Evolutionary conservation across 2,888 invertebrate species (phyloP), one percentile per base, ranked within the genome.

Genomic region (Anthophora plumipes): DNA sequence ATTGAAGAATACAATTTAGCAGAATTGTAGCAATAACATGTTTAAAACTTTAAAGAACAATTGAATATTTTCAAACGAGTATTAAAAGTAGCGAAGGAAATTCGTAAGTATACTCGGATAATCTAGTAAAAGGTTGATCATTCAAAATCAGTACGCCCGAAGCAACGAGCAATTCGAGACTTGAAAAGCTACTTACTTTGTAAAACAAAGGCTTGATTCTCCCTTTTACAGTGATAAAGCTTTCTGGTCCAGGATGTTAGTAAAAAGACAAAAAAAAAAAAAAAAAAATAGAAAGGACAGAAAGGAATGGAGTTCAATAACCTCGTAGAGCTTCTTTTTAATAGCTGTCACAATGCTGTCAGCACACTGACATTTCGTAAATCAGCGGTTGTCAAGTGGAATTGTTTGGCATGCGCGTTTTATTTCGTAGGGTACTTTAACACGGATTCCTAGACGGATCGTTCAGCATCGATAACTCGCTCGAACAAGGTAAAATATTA

Each of bases 391-490:
- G 73, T 66, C 73, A 80, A 69, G 78, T 52, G 59, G 25, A 54
- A 80, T 73, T 78, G 80, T 80, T 78, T 80, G 73, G 39, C 80
- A 80, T 80, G 80, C 80, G 80, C 80, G 64, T 41, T 69, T 59
- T 31, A 52, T 60, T 77, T 60, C 46, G 8, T 54, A 1, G 25
- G 4, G 25, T 31, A 14, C 31, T 25, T 5, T 22, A 54, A 14
- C 12, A 22, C 17, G 12, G 25, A 6, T 11, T 54, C 25, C 12
- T 25, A 12, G 14, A 0, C 20, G 52, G 20, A 46, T 46, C 46
- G 14, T 46, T 46, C 46, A 14, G 46, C 17, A 17, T 46, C 12
- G 37, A 20, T 4, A 4, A 31, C 4, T 31, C 31, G 31, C 4
- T 31, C 4, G 1, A 31, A 4, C 31, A 31, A 31, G 31, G 4